Conservation (phyloP, 2,888 invertebrate species). For the Plagodis dolabraria region DNA sequence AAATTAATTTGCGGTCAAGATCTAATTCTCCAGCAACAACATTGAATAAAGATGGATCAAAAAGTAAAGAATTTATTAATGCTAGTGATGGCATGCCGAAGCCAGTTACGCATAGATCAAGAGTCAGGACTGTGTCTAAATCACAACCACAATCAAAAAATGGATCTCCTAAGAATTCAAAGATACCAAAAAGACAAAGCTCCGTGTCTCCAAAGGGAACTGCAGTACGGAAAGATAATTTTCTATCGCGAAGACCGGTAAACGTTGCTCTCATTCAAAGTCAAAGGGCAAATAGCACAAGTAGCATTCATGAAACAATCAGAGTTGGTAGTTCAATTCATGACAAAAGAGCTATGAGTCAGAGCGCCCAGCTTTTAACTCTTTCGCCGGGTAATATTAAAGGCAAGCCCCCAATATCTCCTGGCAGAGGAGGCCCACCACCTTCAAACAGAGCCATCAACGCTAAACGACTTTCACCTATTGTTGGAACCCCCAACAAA, state of each 20-base stretch:
- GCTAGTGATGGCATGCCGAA: conserved; percentile 56
- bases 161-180: conserved; percentile 78
- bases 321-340: conserved; percentile 71
- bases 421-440: conserved; percentile 76
- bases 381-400: conserved; percentile 69
- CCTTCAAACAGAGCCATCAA: conserved; percentile 76
- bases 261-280: conserved; percentile 63
- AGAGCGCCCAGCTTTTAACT: conserved; percentile 72
- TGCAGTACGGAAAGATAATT: conserved; percentile 45
- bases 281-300: conserved; percentile 77
- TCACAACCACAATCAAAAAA: conserved; percentile 78
- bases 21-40: conserved; percentile 76
- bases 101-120: conserved; percentile 67
- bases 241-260: conserved; percentile 51
- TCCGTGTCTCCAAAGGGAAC: conserved; percentile 74
- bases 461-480: conserved; percentile 77
- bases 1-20: conserved; percentile 69
- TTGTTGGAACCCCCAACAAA: conserved; percentile 80
- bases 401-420: conserved; percentile 79
- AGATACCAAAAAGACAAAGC: conserved; percentile 77
- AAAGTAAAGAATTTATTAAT: conserved; percentile 61
- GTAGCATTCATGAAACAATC: conserved; percentile 78
- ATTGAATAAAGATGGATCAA: conserved; percentile 55
- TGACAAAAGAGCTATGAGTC: conserved; percentile 69
- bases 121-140: conserved; percentile 66